Evolutionary conservation across 2,888 invertebrate genomes (phyloP), one percentile per base, ranked within the genome.

Genomic region (Dorcus parallelipipedus): DNA sequence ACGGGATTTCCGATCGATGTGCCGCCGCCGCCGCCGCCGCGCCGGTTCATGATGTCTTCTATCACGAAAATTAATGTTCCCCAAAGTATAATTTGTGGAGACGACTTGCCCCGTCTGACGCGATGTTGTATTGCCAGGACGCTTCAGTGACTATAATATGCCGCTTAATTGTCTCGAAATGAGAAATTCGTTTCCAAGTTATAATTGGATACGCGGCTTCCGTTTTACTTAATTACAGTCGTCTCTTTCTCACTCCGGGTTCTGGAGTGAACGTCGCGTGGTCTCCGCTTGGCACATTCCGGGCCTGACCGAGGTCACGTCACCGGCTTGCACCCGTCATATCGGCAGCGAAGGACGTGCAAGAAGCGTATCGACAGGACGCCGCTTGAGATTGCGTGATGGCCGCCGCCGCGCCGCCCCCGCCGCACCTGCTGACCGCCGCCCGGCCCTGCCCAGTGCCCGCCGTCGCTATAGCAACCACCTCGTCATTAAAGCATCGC

Each of bases 121-220:
- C 65, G 67, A 69, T 70, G 73, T 71, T 74, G 75, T 76, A 76
- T 76, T 75, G 76, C 75, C 70, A 72, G 70, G 75, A 75, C 77
- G 79, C 78, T 78, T 70, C 74, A 73, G 72, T 73, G 78, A 75
- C 77, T 79, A 79, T 80, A 80, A 80, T 80, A 80, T 80, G 79
- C 79, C 78, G 78, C 79, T 79, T 81, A 80, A 81, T 80, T 80
- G 80, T 80, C 78, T 78, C 78, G 79, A 80, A 80, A 80, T 81
- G 80, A 80, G 81, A 81, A 81, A 81, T 81, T 80, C 81, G 80
- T 77, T 77, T 78, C 77, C 78, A 80, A 81, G 78, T 81, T 81
- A 80, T 81, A 81, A 80, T 81, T 80, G 80, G 80, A 80, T 80
- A 78, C 78, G 78, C 76, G 75, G 65, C 67, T 64, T 69, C 63